Evolutionary conservation across 2,113 vertebrate species (phyloP), one percentile per base, ranked within the genome.

Genomic region (Tupaia chinensis): DNA sequence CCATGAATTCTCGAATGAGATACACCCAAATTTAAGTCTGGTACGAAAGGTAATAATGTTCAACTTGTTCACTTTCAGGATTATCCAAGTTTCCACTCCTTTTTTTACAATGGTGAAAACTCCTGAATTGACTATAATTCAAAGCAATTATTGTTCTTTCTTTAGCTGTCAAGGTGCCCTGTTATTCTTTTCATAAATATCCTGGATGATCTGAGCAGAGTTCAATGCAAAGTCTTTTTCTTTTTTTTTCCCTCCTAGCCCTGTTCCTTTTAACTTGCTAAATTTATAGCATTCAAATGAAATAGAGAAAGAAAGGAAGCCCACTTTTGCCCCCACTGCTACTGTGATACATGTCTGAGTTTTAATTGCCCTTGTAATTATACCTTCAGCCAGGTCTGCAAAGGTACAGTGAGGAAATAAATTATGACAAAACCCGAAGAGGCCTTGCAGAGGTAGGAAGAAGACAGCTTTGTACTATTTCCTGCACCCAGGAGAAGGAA

Each of bases 341-440:
- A 95, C 87, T 70, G 87, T 77, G 80, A 95, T 93, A 78, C 19
- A 94, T 34, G 44, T 87, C 87, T 94, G 84, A 95, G 73, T 96
- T 96, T 96, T 97, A 96, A 98, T 92, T 94, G 84, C 87, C 58
- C 87, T 95, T 93, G 73, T 96, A 98, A 96, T 96, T 97, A 97
- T 88, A 82, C 84, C 92, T 87, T 96, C 87, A 84, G 77, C 96
- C 84, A 90, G 95, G 87, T 97, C 92, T 93, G 80, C 80, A 89
- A 56, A 81, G 77, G 89, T 89, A 92, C 14, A 66, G 56, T 68
- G 15, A 66, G 56, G 93, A 88, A 95, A 91, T 94, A 72, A 91
- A 80, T 84, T 78, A 84, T 14, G 81, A 76, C 76, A 89, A 91
- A 89, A 83, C 89, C 84, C 32, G 60, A 72, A 61, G 91, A 95